phyloP scores from a whole-genome alignment of 2,888 invertebrate genomes.

The Aphrophora alni region DNA sequence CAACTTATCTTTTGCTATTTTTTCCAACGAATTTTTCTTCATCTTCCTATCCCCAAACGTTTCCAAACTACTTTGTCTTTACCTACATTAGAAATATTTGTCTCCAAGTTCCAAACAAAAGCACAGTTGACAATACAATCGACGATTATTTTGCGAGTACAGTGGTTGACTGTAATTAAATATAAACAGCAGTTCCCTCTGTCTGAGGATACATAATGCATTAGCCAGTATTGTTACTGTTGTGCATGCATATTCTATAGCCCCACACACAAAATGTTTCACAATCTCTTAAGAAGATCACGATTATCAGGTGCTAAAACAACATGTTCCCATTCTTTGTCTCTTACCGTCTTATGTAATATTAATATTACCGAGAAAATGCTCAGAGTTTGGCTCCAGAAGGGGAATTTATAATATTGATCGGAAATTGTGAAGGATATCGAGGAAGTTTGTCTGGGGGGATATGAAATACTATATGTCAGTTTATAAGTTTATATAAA shows the following conservation, averaged over 20 bases:
- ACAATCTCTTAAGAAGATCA: not conserved
- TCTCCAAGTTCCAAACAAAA: not conserved
- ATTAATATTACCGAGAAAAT: not conserved
- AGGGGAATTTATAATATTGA: too few species aligned
- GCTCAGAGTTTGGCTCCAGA: too few species aligned
- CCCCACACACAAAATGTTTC: conserved; percentile 1
- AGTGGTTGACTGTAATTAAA: not conserved
- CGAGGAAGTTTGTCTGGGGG: too few species aligned
- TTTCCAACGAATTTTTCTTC: too few species aligned
- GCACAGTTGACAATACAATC: not conserved
- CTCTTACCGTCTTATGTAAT: not conserved
- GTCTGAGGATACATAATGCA: conserved; percentile 32
- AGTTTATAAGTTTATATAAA: too few species aligned
- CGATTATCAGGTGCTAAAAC: conserved; percentile 31
- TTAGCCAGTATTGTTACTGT: conserved; percentile 1
- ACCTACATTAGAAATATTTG: not conserved
- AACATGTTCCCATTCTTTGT: not conserved
- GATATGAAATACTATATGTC: too few species aligned
- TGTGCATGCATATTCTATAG: conserved; percentile 27
- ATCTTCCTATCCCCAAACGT: too few species aligned
- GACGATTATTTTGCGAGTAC: not conserved
- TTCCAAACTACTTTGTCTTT: not conserved
- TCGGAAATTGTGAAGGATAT: too few species aligned
- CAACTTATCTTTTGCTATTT: too few species aligned
- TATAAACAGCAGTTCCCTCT: not conserved